Conservation (phyloP, 2,797 vertebrate genomes). For the Xenopus petersii region DNA sequence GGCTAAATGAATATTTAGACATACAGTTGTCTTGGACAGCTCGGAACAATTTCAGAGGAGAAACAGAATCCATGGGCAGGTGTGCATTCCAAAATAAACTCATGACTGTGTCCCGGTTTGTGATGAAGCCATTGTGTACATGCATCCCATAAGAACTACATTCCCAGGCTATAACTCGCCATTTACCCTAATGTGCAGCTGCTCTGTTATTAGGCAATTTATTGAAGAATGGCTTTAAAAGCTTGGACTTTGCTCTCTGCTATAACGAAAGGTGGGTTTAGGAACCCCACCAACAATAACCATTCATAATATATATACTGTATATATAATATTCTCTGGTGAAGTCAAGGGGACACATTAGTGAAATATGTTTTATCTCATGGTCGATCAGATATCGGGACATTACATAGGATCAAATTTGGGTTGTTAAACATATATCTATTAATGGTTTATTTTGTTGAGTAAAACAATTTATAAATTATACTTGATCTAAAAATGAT, state of each 20-base stretch:
- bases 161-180: constrained; percentile 29
- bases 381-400: no score
- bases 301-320: no score
- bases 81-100: constrained; percentile 37
- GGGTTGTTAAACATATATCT: no score
- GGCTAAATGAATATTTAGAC: constrained; percentile 11
- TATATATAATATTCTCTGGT: no score
- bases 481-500: no score
- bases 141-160: constrained; percentile 7
- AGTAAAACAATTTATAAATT: no score
- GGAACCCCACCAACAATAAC: no score
- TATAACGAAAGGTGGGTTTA: background rate
- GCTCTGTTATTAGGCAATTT: constrained; percentile 20
- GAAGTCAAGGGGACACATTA: no score
- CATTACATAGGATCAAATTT: no score
- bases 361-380: no score
- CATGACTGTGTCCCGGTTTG: constrained; percentile 19
- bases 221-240: constrained; percentile 7
- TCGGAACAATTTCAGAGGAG: background rate
- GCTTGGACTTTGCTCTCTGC: background rate
- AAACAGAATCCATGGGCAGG: constrained; percentile 22
- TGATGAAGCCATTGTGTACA: background rate
- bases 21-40: constrained; percentile 21
- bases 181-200: constrained; percentile 38
- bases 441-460: no score